These are phyloP conservation scores for Rhamnusium bicolor DNA, from an alignment of 2,888 invertebrate genomes.

Conservation along the genomic window DNA sequence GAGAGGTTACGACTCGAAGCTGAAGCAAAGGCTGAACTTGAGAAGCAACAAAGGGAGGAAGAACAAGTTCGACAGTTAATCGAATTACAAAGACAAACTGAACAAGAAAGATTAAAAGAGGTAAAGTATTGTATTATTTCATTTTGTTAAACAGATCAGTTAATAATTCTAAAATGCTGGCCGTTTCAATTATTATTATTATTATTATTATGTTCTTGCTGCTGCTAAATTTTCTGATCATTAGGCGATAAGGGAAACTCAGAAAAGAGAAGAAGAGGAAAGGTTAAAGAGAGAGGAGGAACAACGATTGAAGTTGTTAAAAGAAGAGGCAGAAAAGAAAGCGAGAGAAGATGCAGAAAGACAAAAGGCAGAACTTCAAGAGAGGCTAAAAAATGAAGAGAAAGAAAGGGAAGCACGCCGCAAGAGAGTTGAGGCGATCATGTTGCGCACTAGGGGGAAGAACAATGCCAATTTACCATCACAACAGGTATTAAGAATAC, in stretches of 20 bases:
- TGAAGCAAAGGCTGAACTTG: slow-evolving; percentile 82
- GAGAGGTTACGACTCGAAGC: slow-evolving; percentile 84
- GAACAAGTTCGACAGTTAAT: slow-evolving; percentile 87
- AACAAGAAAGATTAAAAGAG: slow-evolving; percentile 88
- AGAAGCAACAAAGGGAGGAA: slow-evolving; percentile 83
- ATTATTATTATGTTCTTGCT: too few species aligned
- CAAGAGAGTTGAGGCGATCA: slow-evolving; percentile 93
- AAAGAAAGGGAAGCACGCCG: slow-evolving; percentile 90
- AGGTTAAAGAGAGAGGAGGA: slow-evolving; percentile 80
- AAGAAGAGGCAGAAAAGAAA: slow-evolving; percentile 84
- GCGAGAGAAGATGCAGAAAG: slow-evolving; percentile 91
- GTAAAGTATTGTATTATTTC: slow-evolving; percentile 72
- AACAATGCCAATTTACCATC: slow-evolving; percentile 60
- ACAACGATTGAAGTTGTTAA: slow-evolving; percentile 77
- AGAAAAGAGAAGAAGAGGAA: slow-evolving; percentile 86
- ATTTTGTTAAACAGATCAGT: too few species aligned
- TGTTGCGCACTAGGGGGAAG: slow-evolving; percentile 86
- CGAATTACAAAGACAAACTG: slow-evolving; percentile 84
- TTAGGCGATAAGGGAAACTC: slow-evolving; percentile 79
- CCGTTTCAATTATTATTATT: too few species aligned
- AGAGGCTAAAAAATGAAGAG: slow-evolving; percentile 88
- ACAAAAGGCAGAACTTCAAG: slow-evolving; percentile 86
- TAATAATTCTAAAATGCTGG: too few species aligned
- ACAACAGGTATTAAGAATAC: slow-evolving; percentile 62
- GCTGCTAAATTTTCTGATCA: slow-evolving; percentile 35